phyloP scores from a whole-genome alignment of 1,140 invertebrate species.

The Pseudomyrmex flavicornis region DNA sequence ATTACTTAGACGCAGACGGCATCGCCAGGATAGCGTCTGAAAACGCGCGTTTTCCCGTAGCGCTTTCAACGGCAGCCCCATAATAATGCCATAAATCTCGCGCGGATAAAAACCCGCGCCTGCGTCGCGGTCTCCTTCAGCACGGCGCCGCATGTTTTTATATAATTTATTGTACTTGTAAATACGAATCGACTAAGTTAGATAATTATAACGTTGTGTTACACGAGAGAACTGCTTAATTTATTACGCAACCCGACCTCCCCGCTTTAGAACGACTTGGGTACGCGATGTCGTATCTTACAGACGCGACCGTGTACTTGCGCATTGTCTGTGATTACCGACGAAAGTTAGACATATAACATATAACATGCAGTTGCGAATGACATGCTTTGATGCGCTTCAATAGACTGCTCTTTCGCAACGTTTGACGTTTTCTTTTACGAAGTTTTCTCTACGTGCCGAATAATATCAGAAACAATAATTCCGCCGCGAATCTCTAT shows the following conservation, averaged over 20 bases:
- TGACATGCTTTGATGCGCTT: neutral
- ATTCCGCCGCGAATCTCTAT: neutral
- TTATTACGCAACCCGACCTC: conserved; percentile 53
- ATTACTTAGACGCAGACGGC: conserved; percentile 83
- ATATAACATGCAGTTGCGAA: conserved; percentile 29
- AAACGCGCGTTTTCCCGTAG: neutral
- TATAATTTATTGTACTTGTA: conserved; percentile 75
- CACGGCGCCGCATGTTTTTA: conserved; percentile 47
- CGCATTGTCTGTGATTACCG: conserved; percentile 43
- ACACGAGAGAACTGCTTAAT: conserved; percentile 56
- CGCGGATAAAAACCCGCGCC: conserved; percentile 23
- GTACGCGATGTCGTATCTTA: neutral
- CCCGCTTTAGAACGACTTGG: conserved; percentile 2
- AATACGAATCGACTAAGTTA: conserved; percentile 70
- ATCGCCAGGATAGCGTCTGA: conserved; percentile 67
- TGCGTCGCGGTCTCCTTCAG: neutral
- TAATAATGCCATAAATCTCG: conserved; percentile 72
- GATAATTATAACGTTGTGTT: conserved; percentile 58
- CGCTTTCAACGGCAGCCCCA: conserved; percentile 59
- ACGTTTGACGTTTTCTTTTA: neutral
- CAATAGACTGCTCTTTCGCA: neutral
- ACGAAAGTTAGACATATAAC: conserved; percentile 1
- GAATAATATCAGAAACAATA: neutral
- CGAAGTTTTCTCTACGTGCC: neutral
- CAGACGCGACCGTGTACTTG: conserved; percentile 4